Evolutionary conservation across 2,113 vertebrate genomes (phyloP).

Genomic region (Naja naja): DNA sequence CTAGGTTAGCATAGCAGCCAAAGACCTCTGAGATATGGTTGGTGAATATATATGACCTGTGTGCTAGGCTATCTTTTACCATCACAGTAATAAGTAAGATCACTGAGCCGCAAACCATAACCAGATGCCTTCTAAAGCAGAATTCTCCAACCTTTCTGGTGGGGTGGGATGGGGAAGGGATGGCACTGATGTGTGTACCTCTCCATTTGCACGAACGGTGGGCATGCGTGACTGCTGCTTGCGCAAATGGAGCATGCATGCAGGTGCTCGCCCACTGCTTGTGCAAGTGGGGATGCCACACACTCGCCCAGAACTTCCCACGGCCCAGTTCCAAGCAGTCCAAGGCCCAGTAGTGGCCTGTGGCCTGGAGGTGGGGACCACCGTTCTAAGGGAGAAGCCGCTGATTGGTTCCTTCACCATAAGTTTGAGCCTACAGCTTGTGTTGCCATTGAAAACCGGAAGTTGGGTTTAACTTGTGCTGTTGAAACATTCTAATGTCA

Average conservation of each 20-base stretch:
- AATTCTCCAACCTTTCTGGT: neutral
- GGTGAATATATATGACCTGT: neutral
- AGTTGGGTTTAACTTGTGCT: neutral
- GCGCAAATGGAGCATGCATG: neutral
- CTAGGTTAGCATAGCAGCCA: neutral
- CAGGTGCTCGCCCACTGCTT: neutral
- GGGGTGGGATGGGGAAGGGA: neutral
- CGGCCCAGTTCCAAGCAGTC: accelerated
- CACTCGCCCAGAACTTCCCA: accelerated
- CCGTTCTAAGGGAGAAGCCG: neutral
- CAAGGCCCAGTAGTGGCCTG: neutral
- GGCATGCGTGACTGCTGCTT: neutral
- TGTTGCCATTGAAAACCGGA: neutral
- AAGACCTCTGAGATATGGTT: neutral
- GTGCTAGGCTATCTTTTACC: neutral
- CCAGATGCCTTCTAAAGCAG: neutral
- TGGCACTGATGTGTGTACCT: neutral
- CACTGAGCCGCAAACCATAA: neutral
- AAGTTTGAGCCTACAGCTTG: neutral
- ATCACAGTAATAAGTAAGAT: neutral
- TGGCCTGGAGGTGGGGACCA: neutral
- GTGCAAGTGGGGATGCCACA: neutral
- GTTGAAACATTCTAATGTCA: neutral
- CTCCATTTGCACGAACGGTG: neutral
- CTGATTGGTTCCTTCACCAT: neutral